Conservation (phyloP, 1,140 invertebrate species). For the Manduca sexta region DNA sequence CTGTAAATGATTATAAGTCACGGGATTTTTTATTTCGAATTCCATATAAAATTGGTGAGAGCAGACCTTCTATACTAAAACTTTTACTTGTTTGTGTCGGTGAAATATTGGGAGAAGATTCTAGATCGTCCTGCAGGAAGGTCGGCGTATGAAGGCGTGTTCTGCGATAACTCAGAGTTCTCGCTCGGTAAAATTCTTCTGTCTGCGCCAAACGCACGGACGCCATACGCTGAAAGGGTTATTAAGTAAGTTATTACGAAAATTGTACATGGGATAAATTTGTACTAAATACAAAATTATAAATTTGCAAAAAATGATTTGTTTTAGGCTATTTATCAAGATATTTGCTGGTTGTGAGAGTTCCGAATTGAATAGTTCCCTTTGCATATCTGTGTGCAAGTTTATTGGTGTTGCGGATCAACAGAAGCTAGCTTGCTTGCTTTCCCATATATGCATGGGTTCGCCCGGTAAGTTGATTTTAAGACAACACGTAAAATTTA, state of each 20-base stretch:
- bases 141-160: slow-evolving; percentile 87
- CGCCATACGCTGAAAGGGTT: slow-evolving; percentile 84
- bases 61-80: too few species aligned
- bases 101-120: slow-evolving; percentile 87
- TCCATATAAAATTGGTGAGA: too few species aligned
- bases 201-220: slow-evolving; percentile 76
- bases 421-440: slow-evolving; percentile 38
- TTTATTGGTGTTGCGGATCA: slow-evolving; percentile 59
- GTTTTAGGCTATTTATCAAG: slow-evolving; percentile 60
- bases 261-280: too few species aligned
- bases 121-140: slow-evolving; percentile 86
- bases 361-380: slow-evolving; percentile 33
- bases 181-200: slow-evolving; percentile 86
- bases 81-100: slow-evolving; percentile 29
- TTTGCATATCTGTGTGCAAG: slow-evolving; percentile 58
- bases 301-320: too few species aligned
- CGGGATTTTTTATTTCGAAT: too few species aligned
- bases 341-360: slow-evolving; percentile 60
- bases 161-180: slow-evolving; percentile 76
- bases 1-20: too few species aligned
- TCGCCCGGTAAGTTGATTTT: slow-evolving; percentile 31
- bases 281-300: too few species aligned
- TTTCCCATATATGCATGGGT: slow-evolving; percentile 47
- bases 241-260: slow-evolving; percentile 48
- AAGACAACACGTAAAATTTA: neutral